Evolutionary conservation across 2,113 vertebrate species (phyloP).

Genomic region (Gnathonemus echidnorhynchus): DNA sequence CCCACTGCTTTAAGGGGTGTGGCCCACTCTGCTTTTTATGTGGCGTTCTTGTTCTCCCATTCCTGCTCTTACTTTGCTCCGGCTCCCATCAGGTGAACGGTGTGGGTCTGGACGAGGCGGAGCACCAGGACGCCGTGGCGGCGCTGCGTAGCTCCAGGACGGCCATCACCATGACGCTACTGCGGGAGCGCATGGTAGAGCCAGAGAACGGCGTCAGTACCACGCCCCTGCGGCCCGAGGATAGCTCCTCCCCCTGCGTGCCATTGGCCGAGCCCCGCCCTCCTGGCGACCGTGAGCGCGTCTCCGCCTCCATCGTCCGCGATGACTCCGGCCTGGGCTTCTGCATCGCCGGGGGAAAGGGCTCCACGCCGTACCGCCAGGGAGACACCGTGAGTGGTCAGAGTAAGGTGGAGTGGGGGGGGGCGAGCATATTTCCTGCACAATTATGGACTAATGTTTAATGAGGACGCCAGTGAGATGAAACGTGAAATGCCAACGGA

Average conservation of each 20-base stretch:
- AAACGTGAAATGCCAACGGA: not conserved
- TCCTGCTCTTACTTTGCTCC: not conserved
- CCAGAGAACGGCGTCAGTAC: slow-evolving; percentile 91
- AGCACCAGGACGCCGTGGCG: slow-evolving; percentile 88
- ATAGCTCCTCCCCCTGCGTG: slow-evolving; percentile 82
- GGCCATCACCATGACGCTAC: slow-evolving; percentile 76
- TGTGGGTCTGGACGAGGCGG: slow-evolving; percentile 72
- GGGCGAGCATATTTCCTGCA: not conserved
- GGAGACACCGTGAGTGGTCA: slow-evolving; percentile 74
- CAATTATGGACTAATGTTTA: not conserved
- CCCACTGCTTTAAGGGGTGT: not conserved
- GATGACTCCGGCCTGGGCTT: slow-evolving; percentile 91
- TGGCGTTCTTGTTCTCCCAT: not conserved
- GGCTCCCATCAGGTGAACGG: slow-evolving; percentile 73
- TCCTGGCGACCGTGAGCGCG: slow-evolving; percentile 49
- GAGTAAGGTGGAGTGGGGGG: not conserved
- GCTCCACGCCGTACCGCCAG: slow-evolving; percentile 79
- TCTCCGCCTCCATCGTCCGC: slow-evolving; percentile 75
- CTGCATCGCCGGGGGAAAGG: slow-evolving; percentile 92
- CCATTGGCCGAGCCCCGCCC: slow-evolving; percentile 51
- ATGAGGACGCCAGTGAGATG: not conserved
- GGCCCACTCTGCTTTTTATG: not conserved
- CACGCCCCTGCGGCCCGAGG: slow-evolving; percentile 80
- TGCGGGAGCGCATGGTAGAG: slow-evolving; percentile 92
- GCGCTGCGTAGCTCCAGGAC: slow-evolving; percentile 78